Evolutionary conservation across 2,113 vertebrate genomes (phyloP).

Genomic region (Hassar affinis): DNA sequence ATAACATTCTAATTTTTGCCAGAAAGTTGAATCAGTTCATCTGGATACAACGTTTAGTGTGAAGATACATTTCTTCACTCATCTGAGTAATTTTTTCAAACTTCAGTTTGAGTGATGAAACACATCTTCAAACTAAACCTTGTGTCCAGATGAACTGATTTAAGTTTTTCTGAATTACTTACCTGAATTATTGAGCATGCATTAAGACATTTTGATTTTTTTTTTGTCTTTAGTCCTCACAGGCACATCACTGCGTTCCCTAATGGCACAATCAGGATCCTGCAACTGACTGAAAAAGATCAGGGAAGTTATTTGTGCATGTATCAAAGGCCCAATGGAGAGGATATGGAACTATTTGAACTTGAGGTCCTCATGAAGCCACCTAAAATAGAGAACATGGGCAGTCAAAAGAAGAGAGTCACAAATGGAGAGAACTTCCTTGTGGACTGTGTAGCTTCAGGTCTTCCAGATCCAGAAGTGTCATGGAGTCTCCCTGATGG

Average conservation of each 20-base stretch:
- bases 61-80: no score
- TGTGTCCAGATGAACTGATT: no score
- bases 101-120: no score
- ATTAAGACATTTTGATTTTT: slow-evolving; percentile 16
- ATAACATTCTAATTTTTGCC: slow-evolving; percentile 21
- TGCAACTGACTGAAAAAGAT: slow-evolving; percentile 72
- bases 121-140: no score
- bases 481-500: slow-evolving; percentile 79
- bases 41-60: no score
- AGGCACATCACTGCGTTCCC: slow-evolving; percentile 72
- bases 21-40: no score
- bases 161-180: no score
- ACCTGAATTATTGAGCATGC: no score
- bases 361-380: slow-evolving; percentile 75
- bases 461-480: slow-evolving; percentile 74
- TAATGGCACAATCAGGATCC: slow-evolving; percentile 76
- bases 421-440: slow-evolving; percentile 73
- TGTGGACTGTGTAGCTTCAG: slow-evolving; percentile 77
- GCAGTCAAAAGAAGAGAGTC: slow-evolving; percentile 63
- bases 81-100: no score
- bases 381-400: slow-evolving; percentile 72
- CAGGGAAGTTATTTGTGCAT: slow-evolving; percentile 73
- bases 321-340: slow-evolving; percentile 72
- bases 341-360: slow-evolving; percentile 73
- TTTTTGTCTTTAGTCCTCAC: slow-evolving; percentile 64